Conservation (phyloP, 35 echinoderm and acorn worm genomes). For the Acanthaster planci region DNA sequence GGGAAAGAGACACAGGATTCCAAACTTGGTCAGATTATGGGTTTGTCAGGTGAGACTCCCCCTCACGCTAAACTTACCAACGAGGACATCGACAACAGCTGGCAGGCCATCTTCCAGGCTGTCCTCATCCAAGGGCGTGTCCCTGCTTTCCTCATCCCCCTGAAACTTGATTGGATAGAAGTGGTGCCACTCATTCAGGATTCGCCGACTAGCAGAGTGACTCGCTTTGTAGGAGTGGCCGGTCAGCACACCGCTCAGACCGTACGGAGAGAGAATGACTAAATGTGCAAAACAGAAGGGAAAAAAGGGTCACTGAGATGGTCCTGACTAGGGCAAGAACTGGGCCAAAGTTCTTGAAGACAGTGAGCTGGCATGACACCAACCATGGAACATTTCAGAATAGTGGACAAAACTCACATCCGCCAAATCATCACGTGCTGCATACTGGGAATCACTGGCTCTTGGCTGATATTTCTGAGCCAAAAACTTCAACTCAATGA, state of each 20-base stretch:
- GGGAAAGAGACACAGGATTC: background rate
- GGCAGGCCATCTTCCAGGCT: slow-evolving; percentile 48
- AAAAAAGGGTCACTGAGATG: no score
- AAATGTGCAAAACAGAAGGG: background rate
- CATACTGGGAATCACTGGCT: no score
- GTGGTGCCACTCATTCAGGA: slow-evolving; percentile 83
- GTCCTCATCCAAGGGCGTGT: slow-evolving; percentile 4
- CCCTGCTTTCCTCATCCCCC: slow-evolving; percentile 51
- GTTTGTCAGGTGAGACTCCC: background rate
- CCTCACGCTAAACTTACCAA: slow-evolving; percentile 67
- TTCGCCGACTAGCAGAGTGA: slow-evolving; percentile 48
- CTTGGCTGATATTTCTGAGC: no score
- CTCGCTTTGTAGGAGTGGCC: slow-evolving; percentile 76
- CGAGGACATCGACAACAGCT: slow-evolving; percentile 88
- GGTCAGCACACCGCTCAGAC: slow-evolving; percentile 81
- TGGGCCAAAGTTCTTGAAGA: no score
- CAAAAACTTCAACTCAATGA: no score
- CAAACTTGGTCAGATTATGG: no score
- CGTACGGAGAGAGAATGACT: slow-evolving; percentile 90
- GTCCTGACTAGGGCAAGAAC: no score
- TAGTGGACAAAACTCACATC: no score
- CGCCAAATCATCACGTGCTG: no score
- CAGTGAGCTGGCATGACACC: no score
- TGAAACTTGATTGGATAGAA: slow-evolving; percentile 90
- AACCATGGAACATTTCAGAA: no score